Evolutionary conservation across 2,888 invertebrate species (phyloP).

Genomic region (Sinodicranocentrus sp.): DNA sequence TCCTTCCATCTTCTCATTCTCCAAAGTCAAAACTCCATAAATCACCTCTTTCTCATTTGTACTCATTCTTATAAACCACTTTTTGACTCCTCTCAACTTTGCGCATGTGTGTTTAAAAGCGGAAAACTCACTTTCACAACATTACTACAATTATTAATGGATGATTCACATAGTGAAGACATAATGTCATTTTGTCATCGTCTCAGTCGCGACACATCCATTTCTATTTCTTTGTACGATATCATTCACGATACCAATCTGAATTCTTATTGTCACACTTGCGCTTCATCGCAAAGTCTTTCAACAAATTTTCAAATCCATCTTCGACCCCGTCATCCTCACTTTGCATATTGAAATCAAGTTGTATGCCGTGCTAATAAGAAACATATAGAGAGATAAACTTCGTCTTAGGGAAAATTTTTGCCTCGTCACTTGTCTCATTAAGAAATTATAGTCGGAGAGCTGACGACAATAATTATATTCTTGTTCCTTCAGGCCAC

Average conservation of each 20-base stretch:
- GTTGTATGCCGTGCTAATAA: too few species aligned
- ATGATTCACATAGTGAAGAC: constrained; percentile 58
- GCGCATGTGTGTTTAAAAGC: constrained; percentile 16
- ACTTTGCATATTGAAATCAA: too few species aligned
- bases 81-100: background rate
- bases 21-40: constrained; percentile 2
- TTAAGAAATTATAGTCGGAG: constrained; percentile 61
- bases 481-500: constrained; percentile 55
- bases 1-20: constrained; percentile 7
- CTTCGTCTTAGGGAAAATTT: constrained; percentile 38
- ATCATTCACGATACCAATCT: background rate
- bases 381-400: constrained; percentile 14
- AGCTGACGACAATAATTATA: constrained; percentile 61
- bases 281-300: background rate
- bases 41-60: background rate
- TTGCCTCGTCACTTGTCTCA: constrained; percentile 66
- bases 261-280: background rate
- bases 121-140: constrained; percentile 64
- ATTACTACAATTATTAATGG: constrained; percentile 21
- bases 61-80: background rate
- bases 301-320: background rate
- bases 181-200: constrained; percentile 59
- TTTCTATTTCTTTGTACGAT: constrained; percentile 11
- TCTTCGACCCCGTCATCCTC: background rate
- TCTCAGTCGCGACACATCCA: constrained; percentile 13